Base-by-base conservation (phyloP, 1,140 invertebrate species). In the Drosophila willistoni region DNA sequence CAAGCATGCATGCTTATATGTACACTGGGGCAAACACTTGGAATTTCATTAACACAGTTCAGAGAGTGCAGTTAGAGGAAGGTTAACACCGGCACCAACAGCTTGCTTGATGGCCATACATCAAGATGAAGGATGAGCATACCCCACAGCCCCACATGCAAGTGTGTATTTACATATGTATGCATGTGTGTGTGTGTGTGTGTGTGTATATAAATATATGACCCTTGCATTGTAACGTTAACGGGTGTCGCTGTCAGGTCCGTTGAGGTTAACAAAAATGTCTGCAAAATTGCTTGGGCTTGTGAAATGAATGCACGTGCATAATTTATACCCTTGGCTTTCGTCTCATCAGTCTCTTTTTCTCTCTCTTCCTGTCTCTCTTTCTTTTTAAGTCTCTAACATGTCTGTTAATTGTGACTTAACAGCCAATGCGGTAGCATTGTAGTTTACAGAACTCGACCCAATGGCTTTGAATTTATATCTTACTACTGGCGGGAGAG, bases 11-110 rank as follows among this genome's bases (percentile, higher is more conserved):
- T 63, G 51, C 55, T 60, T 55, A 57, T 33, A 25, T 41, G 57
- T 55, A 36, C 44, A 51, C 2, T 51, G 44, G 64, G 36, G 65
- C 59, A 56, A 73, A 55, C 36, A 74, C 75, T 79, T 82, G 79
- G 44, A 87, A 86, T 86, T 86, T 86, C 82, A 86, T 86, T 86
- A 87, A 79, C 82, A 82, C 75, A 64, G 59, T 87, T 86, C 57
- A 76, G 66, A 63, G 63, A 60, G 65, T 68, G 66, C 75, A 79
- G 62, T 68, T 47, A 67, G 61, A 29, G 65, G 68, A 59, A 77
- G 72, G 33, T 54, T 64, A 33, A 29, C 22, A 34, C 62, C 14
- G 62, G 10, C 44, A 19, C 19, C 44, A 47, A 10, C 29, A 14
- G 47, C 44, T 22, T 56, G 67, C 64, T 59, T 85, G 83, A 83